Evolutionary conservation across 2,113 vertebrate species (phyloP).

Genomic region (Aviceda subcristata): DNA sequence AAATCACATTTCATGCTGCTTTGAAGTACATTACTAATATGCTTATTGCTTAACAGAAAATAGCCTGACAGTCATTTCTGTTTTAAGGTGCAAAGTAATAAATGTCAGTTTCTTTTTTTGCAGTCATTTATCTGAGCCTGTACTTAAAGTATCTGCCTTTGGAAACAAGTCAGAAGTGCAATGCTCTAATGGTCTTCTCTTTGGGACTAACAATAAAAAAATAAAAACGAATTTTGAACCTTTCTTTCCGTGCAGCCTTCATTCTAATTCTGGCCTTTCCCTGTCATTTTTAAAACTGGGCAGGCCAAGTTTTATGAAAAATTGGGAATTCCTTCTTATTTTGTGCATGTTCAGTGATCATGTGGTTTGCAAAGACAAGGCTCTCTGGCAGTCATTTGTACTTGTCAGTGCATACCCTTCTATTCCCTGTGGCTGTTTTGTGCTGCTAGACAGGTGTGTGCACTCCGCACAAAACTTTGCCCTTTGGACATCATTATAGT

Average conservation of each 20-base stretch:
- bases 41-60: conserved; percentile 52
- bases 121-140: conserved; percentile 15
- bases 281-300: background rate
- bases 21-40: conserved; percentile 62
- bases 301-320: background rate
- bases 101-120: conserved; percentile 27
- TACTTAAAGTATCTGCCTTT: background rate
- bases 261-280: background rate
- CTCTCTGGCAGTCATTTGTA: conserved; percentile 30
- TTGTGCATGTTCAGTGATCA: background rate
- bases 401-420: conserved; percentile 43
- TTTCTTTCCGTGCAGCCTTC: background rate
- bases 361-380: background rate
- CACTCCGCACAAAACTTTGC: conserved; percentile 26
- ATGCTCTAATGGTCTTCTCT: background rate
- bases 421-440: conserved; percentile 34
- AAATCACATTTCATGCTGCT: conserved; percentile 63
- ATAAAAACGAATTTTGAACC: background rate
- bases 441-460: conserved; percentile 52
- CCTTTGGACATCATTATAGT: conserved; percentile 41
- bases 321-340: background rate
- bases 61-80: conserved; percentile 12
- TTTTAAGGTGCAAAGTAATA: conserved; percentile 57
- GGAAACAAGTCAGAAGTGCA: conserved; percentile 19
- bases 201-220: background rate